Evolutionary conservation across 2,888 invertebrate genomes (phyloP).

Genomic region (Erebia ligea): DNA sequence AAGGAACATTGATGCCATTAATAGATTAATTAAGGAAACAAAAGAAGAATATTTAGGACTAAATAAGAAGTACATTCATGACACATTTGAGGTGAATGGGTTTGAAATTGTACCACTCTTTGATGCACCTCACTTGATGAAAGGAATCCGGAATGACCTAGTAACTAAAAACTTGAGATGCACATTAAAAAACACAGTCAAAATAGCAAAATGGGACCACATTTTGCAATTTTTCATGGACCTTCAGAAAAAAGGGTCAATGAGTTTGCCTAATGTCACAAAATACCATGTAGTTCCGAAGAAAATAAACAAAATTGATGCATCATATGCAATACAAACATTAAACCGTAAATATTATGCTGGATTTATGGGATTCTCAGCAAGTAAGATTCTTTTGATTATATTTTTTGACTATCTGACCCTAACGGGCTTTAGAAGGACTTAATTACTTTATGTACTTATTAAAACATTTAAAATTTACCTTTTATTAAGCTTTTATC

Average conservation of each 20-base stretch:
- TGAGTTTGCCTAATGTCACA: background rate
- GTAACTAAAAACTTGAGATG: background rate
- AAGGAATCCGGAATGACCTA: background rate
- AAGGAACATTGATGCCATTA: background rate
- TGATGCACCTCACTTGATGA: background rate
- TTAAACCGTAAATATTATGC: background rate
- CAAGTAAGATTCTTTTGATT: background rate
- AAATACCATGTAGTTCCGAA: background rate
- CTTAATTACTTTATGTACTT: background rate
- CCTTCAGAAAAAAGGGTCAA: background rate
- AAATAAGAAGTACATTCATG: background rate
- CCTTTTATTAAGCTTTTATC: no score
- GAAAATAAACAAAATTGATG: slow-evolving; percentile 1
- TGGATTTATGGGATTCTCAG: background rate
- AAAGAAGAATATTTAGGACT: background rate
- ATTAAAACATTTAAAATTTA: background rate
- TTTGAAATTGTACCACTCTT: background rate
- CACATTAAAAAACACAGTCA: background rate
- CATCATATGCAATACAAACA: slow-evolving; percentile 6
- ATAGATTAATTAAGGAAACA: background rate
- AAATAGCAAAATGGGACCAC: background rate
- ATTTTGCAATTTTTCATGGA: background rate
- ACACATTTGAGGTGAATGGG: background rate
- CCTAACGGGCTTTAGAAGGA: background rate
- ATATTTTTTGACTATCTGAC: background rate